phyloP scores from a whole-genome alignment of 2,797 vertebrate species.

The Rallus crepitans region DNA sequence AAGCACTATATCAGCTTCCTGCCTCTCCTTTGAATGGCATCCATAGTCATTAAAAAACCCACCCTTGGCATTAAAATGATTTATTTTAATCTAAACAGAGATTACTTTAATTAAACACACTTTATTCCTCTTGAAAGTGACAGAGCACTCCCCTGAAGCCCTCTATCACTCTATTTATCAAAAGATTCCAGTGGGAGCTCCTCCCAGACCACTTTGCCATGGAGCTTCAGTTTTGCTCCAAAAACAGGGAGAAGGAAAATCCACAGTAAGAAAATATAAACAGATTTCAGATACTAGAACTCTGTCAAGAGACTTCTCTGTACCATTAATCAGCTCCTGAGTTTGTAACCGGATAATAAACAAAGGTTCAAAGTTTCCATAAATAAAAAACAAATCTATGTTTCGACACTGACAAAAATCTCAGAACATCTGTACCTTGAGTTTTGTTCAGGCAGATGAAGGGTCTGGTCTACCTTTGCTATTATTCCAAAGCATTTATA shows the following conservation, averaged over 20 bases:
- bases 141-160: slow-evolving; percentile 55
- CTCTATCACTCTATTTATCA: slow-evolving; percentile 67
- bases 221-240: background rate
- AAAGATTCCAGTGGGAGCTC: slow-evolving; percentile 1
- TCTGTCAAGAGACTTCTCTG: background rate
- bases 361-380: background rate
- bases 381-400: background rate
- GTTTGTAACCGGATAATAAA: background rate
- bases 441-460: background rate
- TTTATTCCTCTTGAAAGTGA: slow-evolving; percentile 66
- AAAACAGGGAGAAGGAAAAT: background rate
- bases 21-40: slow-evolving; percentile 51
- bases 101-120: slow-evolving; percentile 77
- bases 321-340: background rate
- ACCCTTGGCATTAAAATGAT: slow-evolving; percentile 61
- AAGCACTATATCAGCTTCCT: slow-evolving; percentile 54
- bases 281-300: background rate
- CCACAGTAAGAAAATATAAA: background rate
- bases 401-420: background rate
- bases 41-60: slow-evolving; percentile 44
- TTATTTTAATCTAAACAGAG: slow-evolving; percentile 71
- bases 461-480: background rate
- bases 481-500: background rate
- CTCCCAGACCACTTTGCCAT: background rate
- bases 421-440: background rate